Conservation (phyloP, 1,140 invertebrate species). For the Danaus melanippus region DNA sequence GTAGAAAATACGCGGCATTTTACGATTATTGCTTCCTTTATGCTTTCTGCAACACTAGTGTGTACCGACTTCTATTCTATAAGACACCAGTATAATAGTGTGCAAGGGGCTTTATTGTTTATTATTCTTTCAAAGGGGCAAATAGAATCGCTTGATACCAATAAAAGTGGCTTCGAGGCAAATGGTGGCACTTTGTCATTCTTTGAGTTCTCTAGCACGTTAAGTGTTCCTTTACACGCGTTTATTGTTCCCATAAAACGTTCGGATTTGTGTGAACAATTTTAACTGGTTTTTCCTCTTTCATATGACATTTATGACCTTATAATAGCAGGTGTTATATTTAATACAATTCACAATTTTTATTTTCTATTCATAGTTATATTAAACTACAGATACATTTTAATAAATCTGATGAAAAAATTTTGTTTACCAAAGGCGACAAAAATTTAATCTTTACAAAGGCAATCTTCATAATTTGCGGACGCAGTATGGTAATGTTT, state of each 20-base stretch:
- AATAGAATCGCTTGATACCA: conserved; percentile 24
- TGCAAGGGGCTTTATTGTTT: conserved; percentile 37
- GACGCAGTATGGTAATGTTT: conserved; percentile 45
- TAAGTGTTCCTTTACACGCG: not conserved
- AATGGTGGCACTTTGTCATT: conserved; percentile 12
- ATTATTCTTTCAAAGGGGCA: conserved; percentile 36
- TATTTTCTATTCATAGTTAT: not conserved
- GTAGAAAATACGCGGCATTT: conserved; percentile 42
- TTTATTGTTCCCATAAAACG: not conserved
- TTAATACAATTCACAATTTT: no score
- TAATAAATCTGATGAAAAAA: not conserved
- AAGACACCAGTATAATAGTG: conserved; percentile 9
- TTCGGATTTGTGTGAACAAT: conserved; percentile 1
- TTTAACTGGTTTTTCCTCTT: not conserved
- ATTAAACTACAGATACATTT: not conserved
- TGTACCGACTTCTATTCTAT: conserved; percentile 14
- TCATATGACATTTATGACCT: no score
- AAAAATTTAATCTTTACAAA: conserved; percentile 26
- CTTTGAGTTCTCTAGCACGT: no score
- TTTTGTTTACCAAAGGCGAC: conserved; percentile 16
- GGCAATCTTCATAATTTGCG: conserved; percentile 49
- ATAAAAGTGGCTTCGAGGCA: conserved; percentile 16
- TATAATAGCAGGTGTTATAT: no score
- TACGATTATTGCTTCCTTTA: conserved; percentile 52
- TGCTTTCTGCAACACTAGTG: conserved; percentile 30